Conservation (phyloP, 2,888 invertebrate species). For the Dynastes maya region DNA sequence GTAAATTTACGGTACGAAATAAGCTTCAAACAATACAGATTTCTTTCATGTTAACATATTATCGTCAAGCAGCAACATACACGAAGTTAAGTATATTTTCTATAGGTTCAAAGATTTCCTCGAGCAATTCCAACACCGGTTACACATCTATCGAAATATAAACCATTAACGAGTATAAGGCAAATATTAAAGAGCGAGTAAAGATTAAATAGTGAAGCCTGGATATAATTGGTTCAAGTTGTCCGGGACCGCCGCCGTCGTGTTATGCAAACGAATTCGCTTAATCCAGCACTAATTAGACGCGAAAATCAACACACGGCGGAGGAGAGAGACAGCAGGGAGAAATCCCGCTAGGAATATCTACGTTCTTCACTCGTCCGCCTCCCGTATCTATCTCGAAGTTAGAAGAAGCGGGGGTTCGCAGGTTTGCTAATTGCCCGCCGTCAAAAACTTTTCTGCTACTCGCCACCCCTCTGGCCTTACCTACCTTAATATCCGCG, state of each 20-base stretch:
- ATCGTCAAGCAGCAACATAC: too few species aligned
- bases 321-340: background rate
- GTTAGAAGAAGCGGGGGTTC: background rate
- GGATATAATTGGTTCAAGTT: conserved; percentile 37
- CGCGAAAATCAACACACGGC: conserved; percentile 66
- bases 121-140: background rate
- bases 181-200: conserved; percentile 33
- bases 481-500: background rate
- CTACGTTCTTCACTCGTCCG: conserved; percentile 15
- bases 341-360: conserved; percentile 35
- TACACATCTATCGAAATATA: conserved; percentile 18
- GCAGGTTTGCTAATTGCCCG: conserved; percentile 38
- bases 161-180: conserved; percentile 30
- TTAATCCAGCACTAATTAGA: conserved; percentile 66
- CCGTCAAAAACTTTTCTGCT: conserved; percentile 40
- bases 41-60: too few species aligned
- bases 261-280: conserved; percentile 61
- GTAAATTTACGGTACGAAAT: too few species aligned
- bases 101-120: too few species aligned
- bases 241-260: conserved; percentile 19
- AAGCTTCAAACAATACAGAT: too few species aligned
- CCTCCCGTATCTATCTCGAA: background rate
- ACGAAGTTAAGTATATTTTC: too few species aligned
- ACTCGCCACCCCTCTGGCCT: background rate
- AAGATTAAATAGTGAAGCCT: conserved; percentile 30